Percentiles rank a stretch among this genome's conserved stretches.
Conservation (phyloP, 2,797 vertebrate species). For the Anniella stebbinsi region DNA sequence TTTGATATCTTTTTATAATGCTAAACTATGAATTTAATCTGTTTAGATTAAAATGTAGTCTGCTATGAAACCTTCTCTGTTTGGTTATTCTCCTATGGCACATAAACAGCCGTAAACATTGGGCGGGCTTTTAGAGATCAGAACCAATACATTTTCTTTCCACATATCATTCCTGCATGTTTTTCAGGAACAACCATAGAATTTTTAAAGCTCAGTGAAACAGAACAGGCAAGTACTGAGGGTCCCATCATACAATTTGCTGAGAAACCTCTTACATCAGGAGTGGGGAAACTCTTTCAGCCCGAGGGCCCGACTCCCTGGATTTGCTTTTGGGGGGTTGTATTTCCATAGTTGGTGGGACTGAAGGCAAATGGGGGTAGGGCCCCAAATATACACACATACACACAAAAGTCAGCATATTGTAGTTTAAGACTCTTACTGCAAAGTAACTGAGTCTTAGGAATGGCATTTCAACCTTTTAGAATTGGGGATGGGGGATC, state of each 20-base stretch:
- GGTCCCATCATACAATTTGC: background rate
- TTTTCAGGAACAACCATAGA: background rate
- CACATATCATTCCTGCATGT: background rate
- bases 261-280: background rate
- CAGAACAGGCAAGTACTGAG: background rate
- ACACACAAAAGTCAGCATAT: too few species aligned
- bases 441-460: too few species aligned
- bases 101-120: background rate
- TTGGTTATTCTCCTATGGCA: conserved; percentile 46
- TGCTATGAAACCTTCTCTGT: conserved; percentile 41
- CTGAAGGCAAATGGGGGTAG: too few species aligned
- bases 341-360: too few species aligned
- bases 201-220: background rate
- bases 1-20: conserved; percentile 73
- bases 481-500: too few species aligned
- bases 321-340: too few species aligned
- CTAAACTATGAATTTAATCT: conserved; percentile 78
- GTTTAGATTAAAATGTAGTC: conserved; percentile 77
- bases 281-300: too few species aligned
- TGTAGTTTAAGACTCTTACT: too few species aligned
- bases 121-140: background rate
- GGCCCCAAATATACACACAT: too few species aligned
- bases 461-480: too few species aligned
- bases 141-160: background rate
- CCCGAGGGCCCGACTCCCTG: too few species aligned